Base-by-base conservation (phyloP, 2,888 invertebrate genomes). In the Scrobipalpa atriplicella region DNA sequence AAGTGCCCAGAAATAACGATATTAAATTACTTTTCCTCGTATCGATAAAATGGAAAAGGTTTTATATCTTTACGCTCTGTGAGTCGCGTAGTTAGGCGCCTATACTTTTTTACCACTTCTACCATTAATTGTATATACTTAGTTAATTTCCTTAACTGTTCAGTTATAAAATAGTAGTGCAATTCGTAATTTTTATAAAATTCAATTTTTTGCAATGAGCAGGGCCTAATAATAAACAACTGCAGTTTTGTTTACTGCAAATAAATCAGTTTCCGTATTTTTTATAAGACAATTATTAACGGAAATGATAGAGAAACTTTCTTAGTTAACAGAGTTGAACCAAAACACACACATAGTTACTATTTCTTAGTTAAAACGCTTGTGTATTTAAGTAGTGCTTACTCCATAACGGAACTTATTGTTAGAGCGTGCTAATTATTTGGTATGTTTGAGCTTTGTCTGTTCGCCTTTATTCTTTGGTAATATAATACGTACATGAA, bases 401-500 rank as follows among this genome's bases (percentile, higher is more conserved):
- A 43, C 9, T 43, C 19, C 29, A 19, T 62, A 62, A 62, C 62
- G 62, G 62, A 58, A 62, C 62, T 47, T 47, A 47, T 47, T 13
- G 47, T 62, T 62, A 62, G 47, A 62, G 16, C 36, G 47, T 56
- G 65, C 56, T 62, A 67, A 67, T 61, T 67, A 64, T 67, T 38
- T 54, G 64, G 61, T 61, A 61, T 66, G 52, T 64, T 41, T 52
- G 19, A 62, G 62, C 68, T 72, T 70, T 74, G 58, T 38, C 74
- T 76, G 74, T 74, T 72, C 21, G 72, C 73, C 62, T 56, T 67
- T 81, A 78, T 69, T 85, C 86, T 78, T 75, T 83, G 86, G 75
- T 77, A 84, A 81, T 87, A 86, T 85, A 82, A 86, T 85, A 52
- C 52, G 29, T 29, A 89, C 87, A 89, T 89, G 90, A 91, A 92